Conservation (phyloP, 2,113 vertebrate species). For the Lanius collurio region DNA sequence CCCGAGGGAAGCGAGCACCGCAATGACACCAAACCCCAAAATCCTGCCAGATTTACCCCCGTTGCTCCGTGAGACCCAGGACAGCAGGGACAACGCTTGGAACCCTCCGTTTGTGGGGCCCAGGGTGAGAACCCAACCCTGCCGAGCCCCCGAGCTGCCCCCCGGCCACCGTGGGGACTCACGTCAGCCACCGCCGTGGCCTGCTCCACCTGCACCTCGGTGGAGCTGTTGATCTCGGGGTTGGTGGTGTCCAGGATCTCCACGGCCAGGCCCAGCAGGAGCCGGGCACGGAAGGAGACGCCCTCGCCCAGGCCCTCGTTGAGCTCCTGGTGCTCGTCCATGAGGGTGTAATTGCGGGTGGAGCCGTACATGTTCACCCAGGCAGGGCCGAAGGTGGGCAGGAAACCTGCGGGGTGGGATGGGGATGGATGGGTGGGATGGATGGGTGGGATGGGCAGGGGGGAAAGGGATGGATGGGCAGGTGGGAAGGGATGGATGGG, state of each 20-base stretch:
- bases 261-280: conserved; percentile 87
- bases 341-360: conserved; percentile 90
- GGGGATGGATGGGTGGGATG: too few relatives aligned
- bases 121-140: fast-evolving
- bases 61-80: fast-evolving
- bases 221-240: conserved; percentile 86
- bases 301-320: conserved; percentile 96
- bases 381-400: conserved; percentile 91
- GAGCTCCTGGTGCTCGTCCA: conserved; percentile 97
- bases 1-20: background rate
- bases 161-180: background rate
- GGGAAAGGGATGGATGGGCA: too few relatives aligned
- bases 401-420: conserved; percentile 79
- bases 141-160: background rate
- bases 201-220: conserved; percentile 90
- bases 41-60: background rate
- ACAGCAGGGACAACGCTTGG: too few relatives aligned
- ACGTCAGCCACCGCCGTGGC: conserved; percentile 73
- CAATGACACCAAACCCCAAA: background rate
- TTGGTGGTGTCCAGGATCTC: conserved; percentile 94
- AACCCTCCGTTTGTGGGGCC: fast-evolving
- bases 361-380: conserved; percentile 99
- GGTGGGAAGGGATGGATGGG: too few relatives aligned
- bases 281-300: conserved; percentile 92
- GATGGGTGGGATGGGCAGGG: background rate